Evolutionary conservation across 1,140 invertebrate species (phyloP).

Genomic region (Prorops nasuta): DNA sequence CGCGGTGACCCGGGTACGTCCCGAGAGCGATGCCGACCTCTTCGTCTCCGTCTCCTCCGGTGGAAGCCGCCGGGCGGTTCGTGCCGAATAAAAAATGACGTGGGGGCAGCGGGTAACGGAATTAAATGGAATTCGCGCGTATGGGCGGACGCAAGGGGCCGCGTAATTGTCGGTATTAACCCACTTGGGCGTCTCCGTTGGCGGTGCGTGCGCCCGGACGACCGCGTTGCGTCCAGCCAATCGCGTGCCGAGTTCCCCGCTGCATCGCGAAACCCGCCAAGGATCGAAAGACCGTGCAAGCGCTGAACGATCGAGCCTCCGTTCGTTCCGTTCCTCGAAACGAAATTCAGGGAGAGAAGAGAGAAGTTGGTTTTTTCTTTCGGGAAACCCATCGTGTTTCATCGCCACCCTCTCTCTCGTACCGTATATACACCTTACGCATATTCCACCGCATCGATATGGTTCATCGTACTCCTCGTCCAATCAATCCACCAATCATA

Average conservation of each 20-base stretch:
- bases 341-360: too few species aligned
- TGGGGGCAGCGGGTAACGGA: conserved; percentile 21
- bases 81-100: conserved; percentile 10
- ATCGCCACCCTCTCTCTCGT: too few species aligned
- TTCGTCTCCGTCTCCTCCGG: neutral
- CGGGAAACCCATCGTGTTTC: too few species aligned
- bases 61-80: neutral
- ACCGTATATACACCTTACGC: too few species aligned
- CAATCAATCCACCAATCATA: too few species aligned
- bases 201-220: neutral
- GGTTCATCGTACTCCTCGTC: too few species aligned
- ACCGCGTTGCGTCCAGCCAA: conserved; percentile 19
- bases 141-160: conserved; percentile 31
- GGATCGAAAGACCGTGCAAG: too few species aligned
- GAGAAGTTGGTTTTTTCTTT: too few species aligned
- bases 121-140: conserved; percentile 26
- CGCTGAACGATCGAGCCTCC: too few species aligned
- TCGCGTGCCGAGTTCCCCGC: conserved; percentile 15
- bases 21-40: neutral
- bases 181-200: conserved; percentile 38
- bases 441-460: too few species aligned
- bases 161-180: conserved; percentile 43
- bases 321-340: too few species aligned
- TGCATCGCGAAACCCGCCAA: conserved; percentile 6
- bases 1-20: neutral